These are phyloP conservation scores for Bubo blakistoni DNA, from an alignment of 2,113 vertebrate genomes.

Conservation along the genomic window DNA sequence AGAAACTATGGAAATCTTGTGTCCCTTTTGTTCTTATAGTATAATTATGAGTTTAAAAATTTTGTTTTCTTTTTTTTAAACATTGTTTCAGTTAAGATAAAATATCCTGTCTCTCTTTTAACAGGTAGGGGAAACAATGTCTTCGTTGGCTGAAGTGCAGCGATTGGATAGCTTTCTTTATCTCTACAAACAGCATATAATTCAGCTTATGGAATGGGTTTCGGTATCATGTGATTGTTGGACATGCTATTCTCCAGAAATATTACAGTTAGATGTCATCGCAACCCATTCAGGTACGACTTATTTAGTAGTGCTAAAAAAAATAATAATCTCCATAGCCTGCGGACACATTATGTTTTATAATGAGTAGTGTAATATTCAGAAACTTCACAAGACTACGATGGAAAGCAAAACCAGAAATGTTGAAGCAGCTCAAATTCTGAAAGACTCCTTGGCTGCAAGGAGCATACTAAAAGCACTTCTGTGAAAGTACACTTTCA, in stretches of 20 bases:
- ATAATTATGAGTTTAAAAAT: neutral
- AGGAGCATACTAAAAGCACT: neutral
- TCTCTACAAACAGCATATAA: conserved; percentile 82
- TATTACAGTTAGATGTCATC: conserved; percentile 81
- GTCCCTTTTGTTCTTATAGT: neutral
- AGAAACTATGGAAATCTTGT: neutral
- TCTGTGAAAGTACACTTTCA: neutral
- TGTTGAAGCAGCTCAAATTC: neutral
- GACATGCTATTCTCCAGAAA: conserved; percentile 80
- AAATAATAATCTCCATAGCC: neutral
- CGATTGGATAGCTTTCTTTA: conserved; percentile 50
- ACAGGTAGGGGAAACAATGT: conserved; percentile 79
- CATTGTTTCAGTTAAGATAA: neutral
- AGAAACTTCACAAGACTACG: neutral
- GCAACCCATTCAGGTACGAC: conserved; percentile 82
- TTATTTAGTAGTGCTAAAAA: neutral
- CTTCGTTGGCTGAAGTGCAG: conserved; percentile 75
- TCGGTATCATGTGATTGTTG: conserved; percentile 74
- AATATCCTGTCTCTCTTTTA: neutral
- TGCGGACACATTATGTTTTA: neutral
- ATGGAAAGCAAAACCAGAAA: neutral
- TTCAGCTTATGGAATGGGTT: conserved; percentile 82
- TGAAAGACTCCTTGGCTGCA: neutral
- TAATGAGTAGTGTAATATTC: neutral
- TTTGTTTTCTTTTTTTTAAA: neutral